phyloP scores from a whole-genome alignment of 1,140 invertebrate genomes.

The Myzus persicae region DNA sequence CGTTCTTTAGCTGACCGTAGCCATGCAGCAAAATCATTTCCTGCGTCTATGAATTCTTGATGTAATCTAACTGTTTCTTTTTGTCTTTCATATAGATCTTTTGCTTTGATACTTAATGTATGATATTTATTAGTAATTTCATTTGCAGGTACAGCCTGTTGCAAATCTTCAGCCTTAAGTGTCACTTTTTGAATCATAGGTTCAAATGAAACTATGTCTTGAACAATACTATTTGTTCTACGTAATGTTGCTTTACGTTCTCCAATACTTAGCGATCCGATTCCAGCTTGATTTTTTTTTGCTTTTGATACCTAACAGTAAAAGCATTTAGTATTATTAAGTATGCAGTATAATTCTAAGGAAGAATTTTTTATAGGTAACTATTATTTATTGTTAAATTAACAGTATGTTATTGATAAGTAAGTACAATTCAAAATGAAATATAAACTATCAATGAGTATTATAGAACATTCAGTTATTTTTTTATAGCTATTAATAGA shows the following conservation, averaged over 20 bases:
- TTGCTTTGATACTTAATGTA: slow-evolving; percentile 86
- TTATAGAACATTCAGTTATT: background rate
- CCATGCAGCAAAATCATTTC: slow-evolving; percentile 92
- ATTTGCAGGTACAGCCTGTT: slow-evolving; percentile 83
- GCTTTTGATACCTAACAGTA: slow-evolving; percentile 71
- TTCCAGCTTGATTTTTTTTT: slow-evolving; percentile 74
- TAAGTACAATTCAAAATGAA: background rate
- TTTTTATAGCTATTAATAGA: background rate
- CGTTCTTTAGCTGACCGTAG: slow-evolving; percentile 86
- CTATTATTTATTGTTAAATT: background rate
- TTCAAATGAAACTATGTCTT: slow-evolving; percentile 93
- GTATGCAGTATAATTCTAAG: background rate
- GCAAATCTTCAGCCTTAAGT: slow-evolving; percentile 87
- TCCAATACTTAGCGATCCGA: slow-evolving; percentile 80
- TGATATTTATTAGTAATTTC: slow-evolving; percentile 92
- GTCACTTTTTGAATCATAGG: slow-evolving; percentile 94
- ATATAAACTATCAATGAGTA: background rate
- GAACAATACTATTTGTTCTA: slow-evolving; percentile 90
- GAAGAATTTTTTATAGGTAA: background rate
- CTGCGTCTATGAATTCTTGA: slow-evolving; percentile 88
- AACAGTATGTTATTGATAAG: background rate
- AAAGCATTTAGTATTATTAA: background rate
- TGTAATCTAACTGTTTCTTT: slow-evolving; percentile 85
- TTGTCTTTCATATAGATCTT: slow-evolving; percentile 81
- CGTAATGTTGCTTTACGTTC: slow-evolving; percentile 88